Conservation (phyloP, 2,888 invertebrate genomes). For the Anthophora plumipes region DNA sequence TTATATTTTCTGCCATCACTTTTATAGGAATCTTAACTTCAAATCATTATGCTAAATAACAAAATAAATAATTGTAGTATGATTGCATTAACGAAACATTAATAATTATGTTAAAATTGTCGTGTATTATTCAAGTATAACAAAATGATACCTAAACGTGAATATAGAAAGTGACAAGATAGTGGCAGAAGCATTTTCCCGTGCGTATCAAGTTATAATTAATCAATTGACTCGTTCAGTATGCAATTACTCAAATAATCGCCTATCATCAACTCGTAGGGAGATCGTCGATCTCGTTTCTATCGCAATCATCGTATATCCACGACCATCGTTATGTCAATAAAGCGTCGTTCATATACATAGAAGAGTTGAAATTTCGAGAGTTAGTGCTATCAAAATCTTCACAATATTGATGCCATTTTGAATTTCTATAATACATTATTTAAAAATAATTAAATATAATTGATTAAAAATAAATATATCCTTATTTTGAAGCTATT, state of each 20-base stretch:
- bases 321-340: constrained; percentile 36
- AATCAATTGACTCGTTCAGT: not conserved
- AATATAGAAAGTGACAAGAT: constrained; percentile 12
- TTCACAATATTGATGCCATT: not conserved
- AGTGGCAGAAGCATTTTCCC: not conserved
- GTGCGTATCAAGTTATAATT: not conserved
- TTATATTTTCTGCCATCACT: no score
- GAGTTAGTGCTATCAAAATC: constrained; percentile 14
- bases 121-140: not conserved
- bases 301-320: constrained; percentile 13
- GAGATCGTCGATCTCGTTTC: constrained; percentile 18
- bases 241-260: constrained; percentile 34
- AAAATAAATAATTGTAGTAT: no score
- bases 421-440: constrained; percentile 32
- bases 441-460: no score
- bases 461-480: no score
- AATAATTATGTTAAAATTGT: not conserved
- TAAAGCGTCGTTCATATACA: constrained; percentile 11
- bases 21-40: no score
- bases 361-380: constrained; percentile 53
- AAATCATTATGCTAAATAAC: no score
- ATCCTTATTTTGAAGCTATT: no score
- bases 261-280: constrained; percentile 18
- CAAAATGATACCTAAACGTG: not conserved
- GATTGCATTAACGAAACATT: not conserved